phyloP scores from a whole-genome alignment of 2,113 vertebrate genomes.

The Toxotes chatareus region DNA sequence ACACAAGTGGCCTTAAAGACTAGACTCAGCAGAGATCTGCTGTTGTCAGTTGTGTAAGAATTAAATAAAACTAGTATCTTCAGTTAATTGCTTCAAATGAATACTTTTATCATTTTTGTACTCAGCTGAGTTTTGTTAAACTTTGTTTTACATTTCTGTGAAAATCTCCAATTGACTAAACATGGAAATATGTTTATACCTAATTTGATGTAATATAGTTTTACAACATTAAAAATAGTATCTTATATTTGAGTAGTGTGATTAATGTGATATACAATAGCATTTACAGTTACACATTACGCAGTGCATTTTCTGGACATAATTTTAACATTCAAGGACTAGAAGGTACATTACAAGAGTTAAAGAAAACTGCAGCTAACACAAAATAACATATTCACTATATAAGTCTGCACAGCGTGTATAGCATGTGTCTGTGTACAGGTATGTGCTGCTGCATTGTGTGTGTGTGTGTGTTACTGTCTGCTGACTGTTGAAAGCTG shows the following conservation, averaged over 20 bases:
- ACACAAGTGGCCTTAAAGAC: no score
- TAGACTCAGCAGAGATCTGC: no score
- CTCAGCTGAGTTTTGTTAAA: neutral
- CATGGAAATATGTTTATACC: neutral
- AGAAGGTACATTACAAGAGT: neutral
- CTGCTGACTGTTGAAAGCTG: slow-evolving; percentile 43
- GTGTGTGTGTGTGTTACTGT: slow-evolving; percentile 12
- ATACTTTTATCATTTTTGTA: neutral
- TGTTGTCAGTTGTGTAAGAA: neutral
- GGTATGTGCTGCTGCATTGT: neutral
- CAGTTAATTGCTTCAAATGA: no score
- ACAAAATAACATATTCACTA: neutral
- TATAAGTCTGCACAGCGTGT: neutral
- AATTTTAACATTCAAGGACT: neutral
- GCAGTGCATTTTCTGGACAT: neutral
- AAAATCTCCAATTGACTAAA: neutral
- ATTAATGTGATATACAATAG: no score
- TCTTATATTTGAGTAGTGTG: no score
- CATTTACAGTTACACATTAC: neutral
- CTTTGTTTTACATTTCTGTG: neutral
- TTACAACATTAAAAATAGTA: no score
- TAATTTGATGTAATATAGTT: neutral
- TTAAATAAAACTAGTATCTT: neutral
- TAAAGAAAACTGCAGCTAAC: neutral
- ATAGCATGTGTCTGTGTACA: neutral